Base-by-base conservation (phyloP, 2,113 vertebrate species). In the Takifugu flavidus region DNA sequence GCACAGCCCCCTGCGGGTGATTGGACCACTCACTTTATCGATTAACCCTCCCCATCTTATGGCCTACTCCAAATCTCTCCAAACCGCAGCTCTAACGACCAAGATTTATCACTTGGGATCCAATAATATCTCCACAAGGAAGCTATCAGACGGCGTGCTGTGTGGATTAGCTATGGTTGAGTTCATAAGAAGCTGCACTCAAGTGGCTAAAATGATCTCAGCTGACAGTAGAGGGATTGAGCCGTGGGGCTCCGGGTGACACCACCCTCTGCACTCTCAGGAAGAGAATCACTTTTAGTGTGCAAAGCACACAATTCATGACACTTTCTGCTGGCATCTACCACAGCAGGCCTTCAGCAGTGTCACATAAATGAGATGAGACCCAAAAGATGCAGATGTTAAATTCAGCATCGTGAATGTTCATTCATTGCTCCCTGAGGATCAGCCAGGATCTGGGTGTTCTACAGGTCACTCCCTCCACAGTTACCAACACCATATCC, bases 151-250 rank as follows among this genome's bases (percentile, higher is more conserved):
- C 34, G 55, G 5, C 67, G 43, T 44, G 60, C 66, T 54, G 42
- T 74, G 74, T 31, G 54, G 74, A 78, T 82, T 80, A 83, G 71
- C 65, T 65, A 58, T 59, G 71, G 76, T 69, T 79, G 79, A 78
- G 61, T 78, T 78, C 69, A 65, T 70, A 74, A 62, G 61, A 70
- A 74, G 49, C 74, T 67, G 64, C 56, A 42, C 49, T 82, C 64
- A 65, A 78, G 69, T 80, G 65, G 62, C 53, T 67, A 57, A 80
- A 82, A 67, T 77, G 53, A 86, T 74, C 60, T 53, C 55, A 57
- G 63, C 44, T 59, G 77, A 82, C 60, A 61, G 44, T 59, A 69
- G 50, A 25, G 53, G 49, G 66, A 65, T 52, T 59, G 63, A 70
- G 54, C 58, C 71, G 62, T 11, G 2, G 28, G 58, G 45, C 34